Conservation (phyloP, 2,113 vertebrate genomes). For the Elachura formosa region DNA sequence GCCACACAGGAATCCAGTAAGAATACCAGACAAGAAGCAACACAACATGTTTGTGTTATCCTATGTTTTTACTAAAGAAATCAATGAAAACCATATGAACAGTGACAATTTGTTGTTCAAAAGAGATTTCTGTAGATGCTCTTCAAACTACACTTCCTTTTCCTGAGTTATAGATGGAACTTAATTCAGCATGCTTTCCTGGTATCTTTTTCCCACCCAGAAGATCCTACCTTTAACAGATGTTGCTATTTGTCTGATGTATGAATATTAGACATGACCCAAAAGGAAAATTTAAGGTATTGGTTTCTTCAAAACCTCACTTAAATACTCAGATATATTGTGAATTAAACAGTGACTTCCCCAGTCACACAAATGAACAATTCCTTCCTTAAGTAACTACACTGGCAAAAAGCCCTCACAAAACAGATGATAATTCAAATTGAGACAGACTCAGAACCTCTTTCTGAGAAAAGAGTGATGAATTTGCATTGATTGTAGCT, state of each 20-base stretch:
- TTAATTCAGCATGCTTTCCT: not conserved
- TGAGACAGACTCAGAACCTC: not conserved
- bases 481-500: not conserved
- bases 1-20: not conserved
- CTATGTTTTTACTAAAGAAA: not conserved
- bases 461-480: not conserved
- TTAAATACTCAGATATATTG: not conserved
- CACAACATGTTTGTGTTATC: fast-evolving
- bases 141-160: not conserved
- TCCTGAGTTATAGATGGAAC: not conserved
- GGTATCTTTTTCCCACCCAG: not conserved
- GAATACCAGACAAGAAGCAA: not conserved
- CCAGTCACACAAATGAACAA: not conserved
- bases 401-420: not conserved
- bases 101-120: not conserved
- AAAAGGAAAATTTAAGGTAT: not conserved
- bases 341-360: not conserved
- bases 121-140: not conserved
- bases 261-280: not conserved
- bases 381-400: not conserved
- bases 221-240: not conserved
- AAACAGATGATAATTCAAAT: not conserved
- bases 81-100: not conserved
- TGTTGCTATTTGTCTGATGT: not conserved
- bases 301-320: not conserved